A percentile compares a stretch with the other conserved stretches of the same genome.
Evolutionary conservation across 2,888 invertebrate species (phyloP).

Genomic region (Metacarcinus magister): DNA sequence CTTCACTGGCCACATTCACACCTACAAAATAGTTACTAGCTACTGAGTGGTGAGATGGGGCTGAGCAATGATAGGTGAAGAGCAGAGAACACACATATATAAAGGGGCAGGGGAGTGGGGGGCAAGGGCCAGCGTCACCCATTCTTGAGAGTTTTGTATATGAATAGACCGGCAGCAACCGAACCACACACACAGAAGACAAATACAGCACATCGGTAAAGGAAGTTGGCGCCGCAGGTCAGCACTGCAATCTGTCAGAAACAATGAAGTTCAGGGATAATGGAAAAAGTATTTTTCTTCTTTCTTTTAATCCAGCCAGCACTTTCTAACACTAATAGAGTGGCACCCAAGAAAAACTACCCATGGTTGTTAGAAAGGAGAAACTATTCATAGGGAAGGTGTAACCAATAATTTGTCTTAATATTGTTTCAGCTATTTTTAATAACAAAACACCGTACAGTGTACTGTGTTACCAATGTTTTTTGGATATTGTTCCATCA

Average conservation of each 20-base stretch:
- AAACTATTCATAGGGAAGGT: too few relatives aligned
- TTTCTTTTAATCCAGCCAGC: not conserved
- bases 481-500: too few relatives aligned
- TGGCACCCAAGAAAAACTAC: not conserved
- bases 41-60: not conserved
- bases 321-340: not conserved
- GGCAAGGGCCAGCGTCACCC: constrained; percentile 65
- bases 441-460: too few relatives aligned
- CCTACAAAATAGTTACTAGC: not conserved
- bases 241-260: constrained; percentile 72
- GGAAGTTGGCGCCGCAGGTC: constrained; percentile 63
- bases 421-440: too few relatives aligned
- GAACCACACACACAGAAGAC: constrained; percentile 69
- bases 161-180: constrained; percentile 71
- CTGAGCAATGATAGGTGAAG: not conserved
- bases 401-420: too few relatives aligned
- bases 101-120: not conserved
- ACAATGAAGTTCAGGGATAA: not conserved
- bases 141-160: constrained; percentile 73
- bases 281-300: not conserved
- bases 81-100: not conserved
- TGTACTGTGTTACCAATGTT: too few relatives aligned
- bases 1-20: not conserved
- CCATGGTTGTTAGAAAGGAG: not conserved
- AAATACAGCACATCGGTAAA: constrained; percentile 70